Evolutionary conservation across 37 sponge, comb jelly and placozoan species (phyloP).

Genomic region (Ianthella basta): DNA sequence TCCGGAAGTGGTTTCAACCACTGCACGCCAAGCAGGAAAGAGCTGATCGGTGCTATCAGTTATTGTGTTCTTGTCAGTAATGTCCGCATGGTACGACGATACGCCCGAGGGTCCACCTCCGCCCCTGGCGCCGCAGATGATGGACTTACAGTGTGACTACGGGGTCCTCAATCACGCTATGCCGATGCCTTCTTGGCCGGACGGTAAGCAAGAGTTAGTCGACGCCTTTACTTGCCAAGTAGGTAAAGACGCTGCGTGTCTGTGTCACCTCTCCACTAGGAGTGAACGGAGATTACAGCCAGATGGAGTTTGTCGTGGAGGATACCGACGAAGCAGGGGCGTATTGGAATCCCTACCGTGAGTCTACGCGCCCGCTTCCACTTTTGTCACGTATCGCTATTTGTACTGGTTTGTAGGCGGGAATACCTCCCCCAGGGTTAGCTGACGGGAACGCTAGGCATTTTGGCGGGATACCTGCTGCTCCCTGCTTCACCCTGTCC

Average conservation of each 20-base stretch:
- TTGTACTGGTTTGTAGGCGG: slow-evolving; percentile 71
- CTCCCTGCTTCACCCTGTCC: neutral
- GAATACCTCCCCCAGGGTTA: slow-evolving; percentile 23
- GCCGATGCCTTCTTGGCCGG: neutral
- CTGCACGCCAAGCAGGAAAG: too few relatives aligned
- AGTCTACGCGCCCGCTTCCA: slow-evolving; percentile 33
- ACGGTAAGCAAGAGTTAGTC: neutral
- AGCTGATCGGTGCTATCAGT: too few relatives aligned
- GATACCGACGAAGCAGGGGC: slow-evolving; percentile 55
- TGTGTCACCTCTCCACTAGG: neutral
- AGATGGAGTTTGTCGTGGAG: slow-evolving; percentile 12
- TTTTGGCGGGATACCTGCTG: too few relatives aligned
- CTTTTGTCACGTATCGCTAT: slow-evolving; percentile 43
- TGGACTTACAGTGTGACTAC: neutral
- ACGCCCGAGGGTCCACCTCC: neutral
- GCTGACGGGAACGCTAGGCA: too few relatives aligned
- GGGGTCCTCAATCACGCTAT: neutral
- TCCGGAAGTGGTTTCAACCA: too few relatives aligned
- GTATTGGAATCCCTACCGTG: slow-evolving; percentile 80
- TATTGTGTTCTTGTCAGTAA: neutral
- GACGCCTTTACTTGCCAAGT: too few relatives aligned
- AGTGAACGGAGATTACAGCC: neutral
- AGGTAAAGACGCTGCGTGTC: too few relatives aligned
- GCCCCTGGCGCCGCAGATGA: neutral
- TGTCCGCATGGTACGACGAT: slow-evolving; percentile 35